Conservation (phyloP, 2,113 vertebrate species). For the Leptosomus discolor region DNA sequence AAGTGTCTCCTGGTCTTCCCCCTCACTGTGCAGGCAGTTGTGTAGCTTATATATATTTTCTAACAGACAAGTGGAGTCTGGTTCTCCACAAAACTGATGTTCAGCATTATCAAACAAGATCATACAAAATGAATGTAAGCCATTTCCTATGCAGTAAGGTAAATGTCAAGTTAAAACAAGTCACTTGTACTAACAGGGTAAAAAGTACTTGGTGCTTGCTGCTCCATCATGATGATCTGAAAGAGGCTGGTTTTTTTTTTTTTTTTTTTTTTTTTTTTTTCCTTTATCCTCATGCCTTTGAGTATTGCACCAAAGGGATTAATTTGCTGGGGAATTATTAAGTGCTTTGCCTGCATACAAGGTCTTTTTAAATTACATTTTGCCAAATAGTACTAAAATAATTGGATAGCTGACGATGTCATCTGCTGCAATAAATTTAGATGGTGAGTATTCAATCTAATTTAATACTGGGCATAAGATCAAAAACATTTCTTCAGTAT, state of each 20-base stretch:
- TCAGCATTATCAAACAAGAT: neutral
- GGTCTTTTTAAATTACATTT: slow-evolving; percentile 41
- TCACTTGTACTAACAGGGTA: neutral
- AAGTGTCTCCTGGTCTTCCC: neutral
- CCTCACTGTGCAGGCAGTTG: neutral
- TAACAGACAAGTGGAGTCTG: neutral
- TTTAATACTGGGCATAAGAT: slow-evolving; percentile 45
- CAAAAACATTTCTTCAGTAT: slow-evolving; percentile 30
- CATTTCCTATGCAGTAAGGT: neutral
- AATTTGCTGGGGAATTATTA: slow-evolving; percentile 58
- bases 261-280: neutral
- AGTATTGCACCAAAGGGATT: slow-evolving; percentile 48
- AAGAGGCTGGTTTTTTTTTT: neutral
- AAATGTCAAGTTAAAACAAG: neutral
- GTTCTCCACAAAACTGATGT: neutral
- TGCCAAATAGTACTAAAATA: slow-evolving; percentile 58
- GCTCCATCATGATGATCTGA: neutral
- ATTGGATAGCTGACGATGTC: slow-evolving; percentile 37
- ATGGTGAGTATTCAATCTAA: slow-evolving; percentile 33
- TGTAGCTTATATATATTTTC: neutral
- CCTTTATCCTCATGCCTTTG: neutral
- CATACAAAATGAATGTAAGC: neutral
- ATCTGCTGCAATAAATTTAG: slow-evolving; percentile 61
- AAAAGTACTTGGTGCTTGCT: neutral
- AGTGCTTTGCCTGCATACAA: slow-evolving; percentile 31